A percentile compares a stretch with the other conserved stretches of the same genome.
phyloP scores from a whole-genome alignment of 1,140 invertebrate species.

The Asobara japonica region DNA sequence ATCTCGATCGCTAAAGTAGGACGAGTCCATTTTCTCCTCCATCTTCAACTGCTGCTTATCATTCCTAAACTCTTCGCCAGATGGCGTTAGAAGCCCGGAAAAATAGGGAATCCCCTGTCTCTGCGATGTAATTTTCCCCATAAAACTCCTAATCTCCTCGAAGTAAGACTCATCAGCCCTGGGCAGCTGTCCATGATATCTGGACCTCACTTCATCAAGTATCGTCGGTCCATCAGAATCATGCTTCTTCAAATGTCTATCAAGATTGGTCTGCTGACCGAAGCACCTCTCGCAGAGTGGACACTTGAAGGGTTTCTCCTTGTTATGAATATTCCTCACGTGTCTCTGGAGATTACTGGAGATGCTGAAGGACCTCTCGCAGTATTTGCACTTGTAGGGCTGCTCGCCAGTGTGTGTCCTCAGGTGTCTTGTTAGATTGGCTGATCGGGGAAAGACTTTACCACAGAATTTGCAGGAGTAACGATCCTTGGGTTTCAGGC shows the following conservation, averaged over 20 bases:
- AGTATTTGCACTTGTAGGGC: constrained; percentile 98
- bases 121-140: constrained; percentile 85
- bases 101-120: constrained; percentile 61
- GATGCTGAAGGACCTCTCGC: constrained; percentile 98
- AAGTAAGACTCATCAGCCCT: constrained; percentile 84
- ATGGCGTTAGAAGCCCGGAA: constrained; percentile 52
- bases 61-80: constrained; percentile 56
- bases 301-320: constrained; percentile 91
- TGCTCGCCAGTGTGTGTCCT: constrained; percentile 98
- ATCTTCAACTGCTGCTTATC: constrained; percentile 61
- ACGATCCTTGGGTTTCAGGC: constrained; percentile 82
- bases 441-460: constrained; percentile 97
- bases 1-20: constrained; percentile 70
- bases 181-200: constrained; percentile 60
- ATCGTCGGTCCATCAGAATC: constrained; percentile 87
- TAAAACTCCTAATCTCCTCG: constrained; percentile 93
- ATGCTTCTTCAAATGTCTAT: constrained; percentile 97
- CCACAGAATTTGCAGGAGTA: constrained; percentile 99
- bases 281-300: constrained; percentile 91
- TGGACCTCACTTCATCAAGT: constrained; percentile 70
- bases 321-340: constrained; percentile 99
- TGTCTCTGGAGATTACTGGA: constrained; percentile 98
- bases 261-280: constrained; percentile 98
- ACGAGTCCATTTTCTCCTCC: constrained; percentile 67
- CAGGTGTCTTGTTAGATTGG: constrained; percentile 95